These are phyloP conservation scores for Anarhynchus alexandrinus DNA, from an alignment of 2,113 vertebrate species.

Conservation along the genomic window DNA sequence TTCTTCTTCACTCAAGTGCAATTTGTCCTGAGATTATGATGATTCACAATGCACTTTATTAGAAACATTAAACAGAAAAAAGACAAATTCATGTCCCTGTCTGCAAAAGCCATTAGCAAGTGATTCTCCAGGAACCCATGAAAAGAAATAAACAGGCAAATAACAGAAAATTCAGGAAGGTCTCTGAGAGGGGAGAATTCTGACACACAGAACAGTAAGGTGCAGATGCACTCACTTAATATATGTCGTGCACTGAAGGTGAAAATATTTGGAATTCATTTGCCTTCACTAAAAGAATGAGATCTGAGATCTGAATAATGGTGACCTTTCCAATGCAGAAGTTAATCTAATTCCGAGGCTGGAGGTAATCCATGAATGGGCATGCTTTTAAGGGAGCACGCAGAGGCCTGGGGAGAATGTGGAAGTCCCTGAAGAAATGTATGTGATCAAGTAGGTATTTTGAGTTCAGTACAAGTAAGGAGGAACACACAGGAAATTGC, in stretches of 20 bases:
- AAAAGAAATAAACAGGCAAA: background rate
- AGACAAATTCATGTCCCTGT: background rate
- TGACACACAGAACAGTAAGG: background rate
- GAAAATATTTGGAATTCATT: background rate
- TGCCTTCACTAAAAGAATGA: background rate
- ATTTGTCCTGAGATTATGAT: background rate
- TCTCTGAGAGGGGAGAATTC: background rate
- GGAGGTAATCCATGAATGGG: background rate
- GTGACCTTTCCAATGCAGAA: background rate
- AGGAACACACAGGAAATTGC: background rate
- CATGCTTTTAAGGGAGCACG: background rate
- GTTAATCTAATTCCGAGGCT: background rate
- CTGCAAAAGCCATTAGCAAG: background rate
- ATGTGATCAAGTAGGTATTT: background rate
- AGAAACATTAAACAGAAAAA: background rate
- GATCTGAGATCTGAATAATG: background rate
- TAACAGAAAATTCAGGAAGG: background rate
- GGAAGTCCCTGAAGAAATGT: background rate
- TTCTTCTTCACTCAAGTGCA: background rate
- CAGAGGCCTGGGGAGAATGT: background rate
- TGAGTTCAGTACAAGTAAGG: background rate
- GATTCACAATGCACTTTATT: background rate
- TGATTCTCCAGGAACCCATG: background rate
- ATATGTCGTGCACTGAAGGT: background rate
- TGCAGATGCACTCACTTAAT: background rate